Conservation (phyloP, 2,888 invertebrate species). For the Yponomeuta plumbellus region DNA sequence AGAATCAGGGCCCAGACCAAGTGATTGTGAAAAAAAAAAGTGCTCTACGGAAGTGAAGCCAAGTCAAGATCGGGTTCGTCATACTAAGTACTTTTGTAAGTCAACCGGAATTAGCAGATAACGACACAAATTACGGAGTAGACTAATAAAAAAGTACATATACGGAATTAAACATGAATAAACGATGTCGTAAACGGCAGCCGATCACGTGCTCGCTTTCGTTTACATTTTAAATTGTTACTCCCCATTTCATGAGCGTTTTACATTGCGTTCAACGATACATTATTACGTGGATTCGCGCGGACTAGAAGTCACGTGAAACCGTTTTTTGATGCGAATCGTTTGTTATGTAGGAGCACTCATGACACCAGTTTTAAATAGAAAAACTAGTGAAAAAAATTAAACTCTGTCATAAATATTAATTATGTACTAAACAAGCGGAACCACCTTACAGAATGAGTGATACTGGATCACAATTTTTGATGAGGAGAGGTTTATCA, state of each 20-base stretch:
- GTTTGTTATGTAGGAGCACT: too few species aligned
- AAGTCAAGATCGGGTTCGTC: background rate
- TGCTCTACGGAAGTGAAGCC: too few species aligned
- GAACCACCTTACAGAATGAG: too few species aligned
- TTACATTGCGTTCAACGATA: background rate
- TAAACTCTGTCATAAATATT: too few species aligned
- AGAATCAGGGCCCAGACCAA: too few species aligned
- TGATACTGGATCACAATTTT: too few species aligned
- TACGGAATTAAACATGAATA: constrained; percentile 6
- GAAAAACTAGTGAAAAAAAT: too few species aligned
- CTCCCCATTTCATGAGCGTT: background rate
- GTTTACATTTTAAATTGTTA: background rate
- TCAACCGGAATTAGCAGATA: constrained; percentile 16
- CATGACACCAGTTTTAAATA: too few species aligned
- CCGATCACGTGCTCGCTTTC: background rate
- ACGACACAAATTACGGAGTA: constrained; percentile 10
- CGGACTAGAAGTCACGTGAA: background rate
- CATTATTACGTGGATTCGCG: background rate
- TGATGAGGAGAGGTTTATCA: too few species aligned
- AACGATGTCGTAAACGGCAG: background rate
- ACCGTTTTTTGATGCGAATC: background rate
- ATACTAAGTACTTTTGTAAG: background rate
- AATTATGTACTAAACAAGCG: too few species aligned
- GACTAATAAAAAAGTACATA: constrained; percentile 2
- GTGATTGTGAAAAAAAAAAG: too few species aligned